phyloP scores from a whole-genome alignment of 2,113 vertebrate species.

The Anhinga anhinga region DNA sequence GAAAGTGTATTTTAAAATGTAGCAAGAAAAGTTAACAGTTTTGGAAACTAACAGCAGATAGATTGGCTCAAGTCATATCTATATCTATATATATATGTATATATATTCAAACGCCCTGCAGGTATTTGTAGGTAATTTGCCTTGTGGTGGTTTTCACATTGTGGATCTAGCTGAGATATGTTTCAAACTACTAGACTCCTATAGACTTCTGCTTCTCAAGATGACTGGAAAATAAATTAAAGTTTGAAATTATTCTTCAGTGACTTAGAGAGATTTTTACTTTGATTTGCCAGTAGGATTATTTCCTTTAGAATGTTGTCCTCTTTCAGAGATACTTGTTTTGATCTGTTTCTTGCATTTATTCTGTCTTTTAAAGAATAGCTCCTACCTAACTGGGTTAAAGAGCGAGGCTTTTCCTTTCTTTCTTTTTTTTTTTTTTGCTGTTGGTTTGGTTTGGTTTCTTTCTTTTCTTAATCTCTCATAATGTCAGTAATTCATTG shows the following conservation, averaged over 20 bases:
- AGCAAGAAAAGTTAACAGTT: not conserved
- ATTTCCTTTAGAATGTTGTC: slow-evolving; percentile 36
- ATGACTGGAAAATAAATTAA: slow-evolving; percentile 12
- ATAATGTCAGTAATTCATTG: not conserved
- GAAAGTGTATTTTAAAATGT: not conserved
- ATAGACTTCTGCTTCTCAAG: not conserved
- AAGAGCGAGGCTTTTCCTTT: not conserved
- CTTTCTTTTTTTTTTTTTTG: not conserved
- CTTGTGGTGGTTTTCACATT: not conserved
- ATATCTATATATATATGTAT: no score
- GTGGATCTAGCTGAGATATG: not conserved
- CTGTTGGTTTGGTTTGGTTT: not conserved
- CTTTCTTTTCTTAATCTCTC: not conserved
- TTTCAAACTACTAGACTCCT: not conserved
- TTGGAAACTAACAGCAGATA: not conserved
- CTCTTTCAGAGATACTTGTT: slow-evolving; percentile 20
- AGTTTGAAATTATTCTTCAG: slow-evolving; percentile 27
- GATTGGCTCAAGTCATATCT: not conserved
- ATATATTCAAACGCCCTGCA: not conserved
- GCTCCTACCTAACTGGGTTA: not conserved
- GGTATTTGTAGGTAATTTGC: not conserved
- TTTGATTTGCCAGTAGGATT: slow-evolving; percentile 44
- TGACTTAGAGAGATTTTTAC: slow-evolving; percentile 2
- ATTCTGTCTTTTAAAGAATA: not conserved
- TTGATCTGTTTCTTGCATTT: slow-evolving; percentile 7